Evolutionary conservation across 2,888 invertebrate genomes (phyloP), one percentile per base, ranked within the genome.

Genomic region (Ceriagrion tenellum): DNA sequence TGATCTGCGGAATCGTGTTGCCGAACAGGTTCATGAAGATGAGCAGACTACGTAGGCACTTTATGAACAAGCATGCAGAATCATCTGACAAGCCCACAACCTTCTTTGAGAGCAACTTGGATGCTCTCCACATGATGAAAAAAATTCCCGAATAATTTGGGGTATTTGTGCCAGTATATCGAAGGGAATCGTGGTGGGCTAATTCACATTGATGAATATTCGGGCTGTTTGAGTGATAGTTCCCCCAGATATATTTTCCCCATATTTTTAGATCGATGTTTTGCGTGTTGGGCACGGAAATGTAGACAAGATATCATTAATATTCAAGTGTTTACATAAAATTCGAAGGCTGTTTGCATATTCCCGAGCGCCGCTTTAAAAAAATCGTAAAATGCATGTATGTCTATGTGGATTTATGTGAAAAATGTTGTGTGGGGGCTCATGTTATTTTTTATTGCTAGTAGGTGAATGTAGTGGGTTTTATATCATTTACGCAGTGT

Each of bases 191-290:
- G 8, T 4, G 13, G 40, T 55, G 55, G 35, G 18, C 13, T 12
- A 89, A 3, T 18, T 88, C 26, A 2, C 23, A 47, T n/a, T 88
- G 40, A 88, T 55, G 13, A n/a, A 89, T n/a, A 23, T n/a, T 89
- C 1, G 69, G 26, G 69, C 18, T 2, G 81, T 13, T 12, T 16
- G 3, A 4, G 81, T 81, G 81, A 13, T 35, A 16, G 30, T 81
- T 35, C 35, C 30, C 81, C 30, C 89, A 55, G 55, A 16, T 47
- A 23, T 55, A 89, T 89, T n/a, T 47, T 26, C 6, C 40, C 12
- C 8, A 89, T 89, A 89, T 89, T 89, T 89, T 89, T 89, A n/a
- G 89, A 55, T 89, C 6, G 47, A 23, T 89, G 47, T 89, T 89
- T 47, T n/a, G 55, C 89, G 30, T 35, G 81, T 18, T 47, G 35